Evolutionary conservation across 2,797 vertebrate genomes (phyloP), one percentile per base, ranked within the genome.

Genomic region (Danio tinwini): DNA sequence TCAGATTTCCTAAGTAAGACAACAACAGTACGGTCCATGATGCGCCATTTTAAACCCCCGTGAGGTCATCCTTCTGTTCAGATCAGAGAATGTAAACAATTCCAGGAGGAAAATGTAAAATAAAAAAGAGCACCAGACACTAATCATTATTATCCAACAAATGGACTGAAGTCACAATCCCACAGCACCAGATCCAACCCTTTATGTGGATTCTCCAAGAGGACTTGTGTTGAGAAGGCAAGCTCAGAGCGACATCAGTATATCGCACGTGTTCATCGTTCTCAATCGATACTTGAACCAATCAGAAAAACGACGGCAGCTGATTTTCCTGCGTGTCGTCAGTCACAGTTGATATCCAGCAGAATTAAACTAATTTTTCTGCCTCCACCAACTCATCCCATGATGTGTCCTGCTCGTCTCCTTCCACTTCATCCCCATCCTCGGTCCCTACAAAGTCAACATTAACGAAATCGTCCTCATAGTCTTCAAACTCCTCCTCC

Each of bases 71-170:
- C 85, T 89, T 76, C 85, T 84, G 80, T 89, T 70, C 73, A 88
- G 85, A 88, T 80, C 68, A 82, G 71, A 77, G 74, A 90, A 92
- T 94, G 93, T 94, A 94, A 95, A 95, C 93, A 93, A 89, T 88
- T 87, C 56, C 81, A 86, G 86, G 89, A 87, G 90, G 83, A 89
- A 89, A 81, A 81, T 72, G 29, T 29, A 67, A 16, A 74, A 87
- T 80, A 82, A 64, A 59, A 82, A 85, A 93, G 88, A 93, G 93
- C 93, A 94, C 93, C 92, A 92, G 89, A 94, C 92, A 93, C 88
- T 90, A 89, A 93, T 12, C 8, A 52, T 86, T 83, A 92, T 86
- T 89, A 87, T 90, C 88, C 13, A 85, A 90, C 90, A 89, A 82
- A 90, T 89, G 88, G 82, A 89, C 69, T 82, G 86, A 89, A 82